These are phyloP conservation scores for Proterorhinus semilunaris DNA, from an alignment of 2,113 vertebrate species.

Conservation along the genomic window DNA sequence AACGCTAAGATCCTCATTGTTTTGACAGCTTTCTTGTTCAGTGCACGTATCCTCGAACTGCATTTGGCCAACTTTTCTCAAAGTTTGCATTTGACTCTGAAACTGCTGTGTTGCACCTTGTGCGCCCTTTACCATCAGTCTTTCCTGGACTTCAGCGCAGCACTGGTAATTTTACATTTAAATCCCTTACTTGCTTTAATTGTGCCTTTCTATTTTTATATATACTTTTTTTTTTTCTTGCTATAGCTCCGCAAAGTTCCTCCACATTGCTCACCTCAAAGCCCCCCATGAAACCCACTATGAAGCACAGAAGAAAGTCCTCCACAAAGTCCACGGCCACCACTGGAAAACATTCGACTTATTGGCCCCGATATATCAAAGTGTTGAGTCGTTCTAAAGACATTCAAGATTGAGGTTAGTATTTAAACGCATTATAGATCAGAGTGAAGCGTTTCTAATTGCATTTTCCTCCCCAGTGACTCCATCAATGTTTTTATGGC, in stretches of 20 bases:
- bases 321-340: background rate
- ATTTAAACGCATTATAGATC: background rate
- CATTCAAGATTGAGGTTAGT: background rate
- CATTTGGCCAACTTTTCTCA: constrained; percentile 52
- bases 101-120: background rate
- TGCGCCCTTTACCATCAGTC: background rate
- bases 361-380: background rate
- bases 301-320: background rate
- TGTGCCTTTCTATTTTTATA: too few species aligned
- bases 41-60: constrained; percentile 51
- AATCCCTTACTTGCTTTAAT: background rate
- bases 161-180: too few species aligned
- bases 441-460: background rate
- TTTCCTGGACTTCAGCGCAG: background rate
- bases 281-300: too few species aligned
- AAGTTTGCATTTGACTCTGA: constrained; percentile 59
- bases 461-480: background rate
- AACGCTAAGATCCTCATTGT: background rate
- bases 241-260: background rate
- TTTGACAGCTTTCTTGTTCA: constrained; percentile 53
- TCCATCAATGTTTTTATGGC: background rate
- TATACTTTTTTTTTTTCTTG: background rate
- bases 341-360: background rate
- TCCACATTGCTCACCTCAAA: background rate
- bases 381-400: background rate